Base-by-base conservation (phyloP, 1,140 invertebrate genomes). In the Drosophila biarmipes region DNA sequence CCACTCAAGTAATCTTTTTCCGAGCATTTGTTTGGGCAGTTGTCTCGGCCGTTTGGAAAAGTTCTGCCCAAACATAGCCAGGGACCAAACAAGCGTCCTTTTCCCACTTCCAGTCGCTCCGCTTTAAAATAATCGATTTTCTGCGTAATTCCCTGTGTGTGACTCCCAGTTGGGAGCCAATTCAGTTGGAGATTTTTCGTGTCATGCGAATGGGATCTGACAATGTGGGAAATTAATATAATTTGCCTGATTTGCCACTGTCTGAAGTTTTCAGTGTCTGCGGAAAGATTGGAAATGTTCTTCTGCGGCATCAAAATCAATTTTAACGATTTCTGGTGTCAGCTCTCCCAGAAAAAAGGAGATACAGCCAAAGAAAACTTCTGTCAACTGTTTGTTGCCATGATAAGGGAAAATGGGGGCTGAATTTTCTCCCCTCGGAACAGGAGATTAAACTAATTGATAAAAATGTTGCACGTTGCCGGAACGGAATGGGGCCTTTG, bases 61-160 rank as follows among this genome's bases (percentile, higher is more conserved):
- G 63, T 67, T 67, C 63, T 51, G 49, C 55, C 56, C 56, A 73
- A 61, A 48, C 43, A 71, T 54, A 61, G 42, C 34, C 34, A 54
- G 34, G 34, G 46, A 29, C 17, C 29, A 24, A 38, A 69, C 6
- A 31, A 15, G 14, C 15, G 27, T 31, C 42, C 14, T 56, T 31
- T 21, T 27, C 29, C n/a, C 10, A 19, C 5, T 19, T 14, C 15
- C 31, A 14, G 19, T 19, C 29, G 21, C 21, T 38, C 38, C 17
- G 59, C 82, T 87, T 87, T 79, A 89, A 89, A 87, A 82, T 82
- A 89, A 87, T 87, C 82, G 84, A 87, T 87, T 89, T 87, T 89
- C 63, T 76, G 77, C 24, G 69, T 55, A 80, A 73, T 64, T 78
- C 34, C 48, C 34, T 69, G 40, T 46, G 62, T 55, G 27, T 35